Evolutionary conservation across 2,113 vertebrate species (phyloP).

Genomic region (Saccopteryx bilineata): DNA sequence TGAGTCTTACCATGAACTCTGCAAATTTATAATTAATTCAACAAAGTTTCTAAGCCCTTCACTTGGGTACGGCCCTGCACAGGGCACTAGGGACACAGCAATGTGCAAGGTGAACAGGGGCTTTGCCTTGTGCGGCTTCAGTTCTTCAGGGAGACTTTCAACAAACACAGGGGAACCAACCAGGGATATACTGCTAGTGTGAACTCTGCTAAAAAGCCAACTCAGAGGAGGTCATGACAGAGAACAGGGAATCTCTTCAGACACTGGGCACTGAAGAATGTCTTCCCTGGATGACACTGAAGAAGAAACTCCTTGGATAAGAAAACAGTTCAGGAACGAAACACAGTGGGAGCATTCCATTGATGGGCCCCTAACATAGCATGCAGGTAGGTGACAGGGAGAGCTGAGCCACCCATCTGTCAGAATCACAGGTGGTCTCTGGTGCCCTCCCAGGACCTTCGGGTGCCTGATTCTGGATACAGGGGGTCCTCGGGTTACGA

Average conservation of each 20-base stretch:
- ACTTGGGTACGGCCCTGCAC: fast-evolving
- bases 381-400: neutral
- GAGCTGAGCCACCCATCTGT: neutral
- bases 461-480: neutral
- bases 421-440: neutral
- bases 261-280: neutral
- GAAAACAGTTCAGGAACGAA: neutral
- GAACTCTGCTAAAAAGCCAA: neutral
- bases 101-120: neutral
- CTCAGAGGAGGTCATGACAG: neutral
- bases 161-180: neutral
- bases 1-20: neutral
- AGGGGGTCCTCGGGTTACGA: no score
- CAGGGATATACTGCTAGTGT: neutral
- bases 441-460: neutral
- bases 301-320: neutral
- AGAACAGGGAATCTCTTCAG: neutral
- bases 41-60: neutral
- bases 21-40: neutral
- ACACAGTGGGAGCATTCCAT: neutral
- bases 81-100: no score
- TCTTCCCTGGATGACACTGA: neutral
- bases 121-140: neutral
- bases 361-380: neutral
- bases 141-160: neutral